Conservation (phyloP, 1,140 invertebrate species). For the Saccostrea glomerata region DNA sequence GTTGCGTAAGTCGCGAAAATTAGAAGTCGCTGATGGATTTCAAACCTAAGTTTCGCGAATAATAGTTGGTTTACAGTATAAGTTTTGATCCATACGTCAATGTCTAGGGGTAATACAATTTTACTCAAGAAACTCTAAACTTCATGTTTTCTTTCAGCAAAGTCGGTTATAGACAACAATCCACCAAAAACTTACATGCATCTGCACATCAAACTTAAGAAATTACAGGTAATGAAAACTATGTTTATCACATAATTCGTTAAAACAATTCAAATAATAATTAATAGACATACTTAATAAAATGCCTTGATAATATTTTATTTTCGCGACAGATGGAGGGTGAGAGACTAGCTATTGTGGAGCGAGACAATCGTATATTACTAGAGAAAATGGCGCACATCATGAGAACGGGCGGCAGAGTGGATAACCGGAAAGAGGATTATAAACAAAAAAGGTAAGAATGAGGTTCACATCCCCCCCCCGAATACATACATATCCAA, state of each 20-base stretch:
- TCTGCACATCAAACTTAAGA: conserved; percentile 76
- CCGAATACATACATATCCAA: no score
- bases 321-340: conserved; percentile 67
- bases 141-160: conserved; percentile 54
- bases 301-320: not conserved
- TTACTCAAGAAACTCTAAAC: no score
- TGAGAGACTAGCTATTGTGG: conserved; percentile 68
- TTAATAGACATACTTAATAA: no score
- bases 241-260: no score
- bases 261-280: no score
- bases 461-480: no score
- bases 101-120: no score
- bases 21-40: no score
- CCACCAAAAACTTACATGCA: conserved; percentile 76
- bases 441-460: conserved; percentile 66
- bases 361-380: conserved; percentile 73
- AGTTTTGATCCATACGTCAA: no score
- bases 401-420: conserved; percentile 67
- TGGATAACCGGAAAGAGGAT: conserved; percentile 69
- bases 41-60: no score
- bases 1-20: no score
- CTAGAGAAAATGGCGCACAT: conserved; percentile 75
- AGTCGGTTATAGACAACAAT: conserved; percentile 70
- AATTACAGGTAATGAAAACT: conserved; percentile 69
- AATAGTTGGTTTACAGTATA: no score